Evolutionary conservation across 2,113 vertebrate genomes (phyloP), one percentile per base, ranked within the genome.

Genomic region (Thalassarche chlororhynchos): DNA sequence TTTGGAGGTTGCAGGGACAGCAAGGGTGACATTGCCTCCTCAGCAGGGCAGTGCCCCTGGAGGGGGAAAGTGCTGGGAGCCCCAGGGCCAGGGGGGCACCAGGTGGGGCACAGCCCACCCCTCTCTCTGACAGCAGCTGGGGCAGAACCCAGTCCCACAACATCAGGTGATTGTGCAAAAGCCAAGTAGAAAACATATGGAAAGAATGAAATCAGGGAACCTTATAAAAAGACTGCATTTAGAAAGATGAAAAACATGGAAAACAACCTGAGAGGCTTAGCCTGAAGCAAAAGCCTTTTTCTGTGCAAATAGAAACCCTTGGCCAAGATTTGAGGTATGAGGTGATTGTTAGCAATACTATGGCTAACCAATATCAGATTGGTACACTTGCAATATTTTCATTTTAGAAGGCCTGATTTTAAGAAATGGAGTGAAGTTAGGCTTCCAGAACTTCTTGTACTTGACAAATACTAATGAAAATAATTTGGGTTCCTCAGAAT

Each of bases 121-220:
- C 12, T 70, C 24, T 54, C 55, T 84, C 28, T 28, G 29, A 57
- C 31, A 82, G 47, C 51, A 44, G 14, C 8, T 19, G 36, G 19
- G 51, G 47, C 44, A 87, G 32, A 93, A 34, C 5, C 10, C 40
- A 86, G 24, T 51, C 51, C 75, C 44, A 49, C 61, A 81, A 65
- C 36, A 47, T 62, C 66, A 60, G 46, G 49, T 5, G 8, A 1
- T 11, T 44, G 32, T 29, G 61, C 40, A 91, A 84, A 95, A 91
- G 74, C 55, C 34, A 69, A 96, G 78, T 8, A 84, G 65, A 91
- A 93, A 79, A 72, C 96, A 95, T 85, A 93, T n/a, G 94, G 95
- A 96, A 97, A 80, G 46, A 97, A 95, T 93, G 42, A 89, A 94
- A 94, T 28, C 82, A 51, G 61, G 40, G 65, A 89, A 66, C 82